Base-by-base conservation (phyloP, 2,888 invertebrate genomes). In the Noctua comes region DNA sequence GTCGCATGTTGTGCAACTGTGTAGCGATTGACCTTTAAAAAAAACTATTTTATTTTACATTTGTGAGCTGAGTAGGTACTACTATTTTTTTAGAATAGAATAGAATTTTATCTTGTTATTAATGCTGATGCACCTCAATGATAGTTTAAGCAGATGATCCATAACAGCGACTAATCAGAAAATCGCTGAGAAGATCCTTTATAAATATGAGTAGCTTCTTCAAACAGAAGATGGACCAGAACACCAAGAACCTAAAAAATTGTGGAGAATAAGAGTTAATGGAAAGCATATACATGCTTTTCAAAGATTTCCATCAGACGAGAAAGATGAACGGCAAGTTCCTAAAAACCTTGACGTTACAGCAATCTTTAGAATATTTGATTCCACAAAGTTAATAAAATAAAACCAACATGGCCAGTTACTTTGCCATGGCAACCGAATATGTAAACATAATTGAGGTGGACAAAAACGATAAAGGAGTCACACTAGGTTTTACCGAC, bases 371-470 rank as follows among this genome's bases (percentile, higher is more conserved):
- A n/a, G 24, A 24, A 54, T 24, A 10, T 54, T 13, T 70, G 46
- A 18, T 48, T 40, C 16, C 4, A 54, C 51, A 51, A 82, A n/a
- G 36, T 13, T 24, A 75, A 54, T 59, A 31, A 68, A 48, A 40
- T 27, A 59, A 74, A 59, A 51, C 16, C n/a, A 46, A 64, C 40
- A 78, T 48, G 54, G 62, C 27, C 59, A 40, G 27, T 65, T 31
- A 65, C 4, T 75, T 84, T 68, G 51, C 82, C 73, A 88, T 89
- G 69, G 81, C 64, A 75, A 88, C 88, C 62, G 43, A 71, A 75
- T 69, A 40, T 62, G 64, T 77, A 88, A 81, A 89, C 89, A 87
- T 1, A 75, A 21, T 13, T 0, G 13, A 69, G 31, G 54, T 62
- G 40, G 66, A 73, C 73, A 24, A 66, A 68, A n/a, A n/a, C 59